Evolutionary conservation across 2,113 vertebrate genomes (phyloP), one percentile per base, ranked within the genome.

Genomic region (Crypturellus undulatus): DNA sequence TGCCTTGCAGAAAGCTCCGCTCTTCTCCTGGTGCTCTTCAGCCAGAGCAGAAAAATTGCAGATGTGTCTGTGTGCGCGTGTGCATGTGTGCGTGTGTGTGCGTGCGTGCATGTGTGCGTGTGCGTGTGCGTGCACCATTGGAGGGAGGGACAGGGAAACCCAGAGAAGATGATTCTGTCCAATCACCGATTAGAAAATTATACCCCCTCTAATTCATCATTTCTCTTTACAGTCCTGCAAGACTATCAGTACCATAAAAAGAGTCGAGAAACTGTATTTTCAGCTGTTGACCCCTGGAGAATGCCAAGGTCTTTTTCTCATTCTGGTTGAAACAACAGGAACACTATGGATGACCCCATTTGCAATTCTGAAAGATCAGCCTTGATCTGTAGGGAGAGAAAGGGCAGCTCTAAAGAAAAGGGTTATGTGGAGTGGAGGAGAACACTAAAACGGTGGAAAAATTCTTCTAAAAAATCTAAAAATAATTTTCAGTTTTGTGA

Each of bases 11-110:
- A 60, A 89, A 77, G 8, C 40, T 89, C 59, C 43, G 12, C n/a
- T 52, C 0, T 65, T 19, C 58, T 69, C 87, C 52, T 58, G 28
- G 8, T 60, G 42, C 15, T 76, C 16, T 60, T 92, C 47, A 64
- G 0, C 42, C 34, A 25, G 18, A 51, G n/a, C 17, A 7, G 24
- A 70, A 36, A 36, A 34, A 18, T 4, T 26, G 21, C 34, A 51
- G 36, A 36, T 26, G 22, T 47, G 12, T 36, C 26, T 26, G 22
- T 47, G 12, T 36, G 32, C 36, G 32, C 49, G n/a, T 38, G 38
- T 38, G 38, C 9, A 9, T 38, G 38, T 38, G 38, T 38, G 38
- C 38, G 38, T 38, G 38, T 38, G 38, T 9, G 9, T 38, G 38
- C 9, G 38, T 9, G 38, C 9, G 12, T 36, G 32, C 36, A 21